Base-by-base conservation (phyloP, 2,113 vertebrate genomes). In the Oryzias melastigma region DNA sequence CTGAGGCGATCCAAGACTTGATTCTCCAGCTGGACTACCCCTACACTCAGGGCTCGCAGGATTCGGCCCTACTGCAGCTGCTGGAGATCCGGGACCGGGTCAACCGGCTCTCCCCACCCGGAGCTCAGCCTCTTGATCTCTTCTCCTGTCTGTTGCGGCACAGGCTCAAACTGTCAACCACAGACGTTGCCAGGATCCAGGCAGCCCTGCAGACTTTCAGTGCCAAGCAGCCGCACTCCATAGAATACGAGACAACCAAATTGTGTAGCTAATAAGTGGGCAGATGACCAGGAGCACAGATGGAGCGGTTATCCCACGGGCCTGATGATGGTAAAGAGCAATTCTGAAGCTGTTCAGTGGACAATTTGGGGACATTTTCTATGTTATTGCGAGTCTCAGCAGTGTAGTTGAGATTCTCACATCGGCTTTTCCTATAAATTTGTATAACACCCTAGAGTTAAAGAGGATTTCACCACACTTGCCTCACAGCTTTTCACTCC, bases 241-340 rank as follows among this genome's bases (percentile, higher is more conserved):
- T 90, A 68, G 92, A 93, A 81, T 92, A 93, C n/a, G 91, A 93
- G 79, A 92, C 92, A 65, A 93, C 92, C 82, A 92, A 92, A 90
- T 87, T 93, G 81, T 93, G 92, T 90, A 93, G 92, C 84, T 93
- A 93, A 88, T 85, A 83, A 79, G 66, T 54, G 63, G 87, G 71
- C 82, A 1, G 66, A 46, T 3, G 45, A 74, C 73, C 82, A 73
- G 49, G 49, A 15, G 58, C 54, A 68, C 60, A 45, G 41, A 35
- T 29, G 7, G 57, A 65, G 59, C 65, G 24, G 80, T 71, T 80
- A 73, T 57, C 65, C 58, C 68, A 78, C 65, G 27, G 41, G 63
- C 73, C 76, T 60, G 68, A 61, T 63, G 61, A 79, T 22, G 64
- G 72, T 73, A 71, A 73, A 64, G 56, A 82, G 68, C 80, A 68